Percentiles rank a stretch among this genome's conserved stretches.
These are phyloP conservation scores for Lagopus leucura DNA, from an alignment of 2,113 vertebrate genomes.

Conservation along the genomic window DNA sequence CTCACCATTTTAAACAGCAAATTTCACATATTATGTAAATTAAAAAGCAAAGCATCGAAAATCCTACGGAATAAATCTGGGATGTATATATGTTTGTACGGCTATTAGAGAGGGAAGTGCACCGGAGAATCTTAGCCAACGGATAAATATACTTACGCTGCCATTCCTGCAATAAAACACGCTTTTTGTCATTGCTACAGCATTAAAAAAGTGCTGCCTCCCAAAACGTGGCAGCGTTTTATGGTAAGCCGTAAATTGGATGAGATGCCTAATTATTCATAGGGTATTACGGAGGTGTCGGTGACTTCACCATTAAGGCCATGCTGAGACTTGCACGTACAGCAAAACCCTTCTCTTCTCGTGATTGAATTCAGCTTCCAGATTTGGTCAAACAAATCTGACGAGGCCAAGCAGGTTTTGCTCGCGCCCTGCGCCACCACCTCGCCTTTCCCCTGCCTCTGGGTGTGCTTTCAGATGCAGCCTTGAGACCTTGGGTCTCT, in stretches of 20 bases:
- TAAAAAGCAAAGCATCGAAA: constrained; percentile 17
- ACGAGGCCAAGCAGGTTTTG: neutral
- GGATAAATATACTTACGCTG: neutral
- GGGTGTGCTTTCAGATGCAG: neutral
- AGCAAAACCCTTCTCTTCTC: neutral
- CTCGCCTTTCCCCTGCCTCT: neutral
- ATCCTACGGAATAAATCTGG: constrained; percentile 22
- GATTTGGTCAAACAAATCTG: neutral
- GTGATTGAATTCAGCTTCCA: neutral
- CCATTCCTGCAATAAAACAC: constrained; percentile 8
- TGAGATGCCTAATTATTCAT: constrained; percentile 40
- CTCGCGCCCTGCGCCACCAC: neutral
- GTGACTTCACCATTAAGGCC: neutral
- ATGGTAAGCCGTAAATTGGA: constrained; percentile 16
- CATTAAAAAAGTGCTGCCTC: neutral
- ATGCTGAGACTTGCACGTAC: neutral
- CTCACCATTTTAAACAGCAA: constrained; percentile 1
- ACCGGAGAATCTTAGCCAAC: neutral
- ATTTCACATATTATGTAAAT: constrained; percentile 52
- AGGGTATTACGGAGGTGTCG: neutral
- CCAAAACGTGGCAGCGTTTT: constrained; percentile 34
- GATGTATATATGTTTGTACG: neutral
- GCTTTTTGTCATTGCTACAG: constrained; percentile 12
- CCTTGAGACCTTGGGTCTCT: neutral
- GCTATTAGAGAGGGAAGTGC: constrained; percentile 13